phyloP scores from a whole-genome alignment of 30 jellyfish, hydroid and myxozoan species.

The Phacellophora camtschatica region DNA sequence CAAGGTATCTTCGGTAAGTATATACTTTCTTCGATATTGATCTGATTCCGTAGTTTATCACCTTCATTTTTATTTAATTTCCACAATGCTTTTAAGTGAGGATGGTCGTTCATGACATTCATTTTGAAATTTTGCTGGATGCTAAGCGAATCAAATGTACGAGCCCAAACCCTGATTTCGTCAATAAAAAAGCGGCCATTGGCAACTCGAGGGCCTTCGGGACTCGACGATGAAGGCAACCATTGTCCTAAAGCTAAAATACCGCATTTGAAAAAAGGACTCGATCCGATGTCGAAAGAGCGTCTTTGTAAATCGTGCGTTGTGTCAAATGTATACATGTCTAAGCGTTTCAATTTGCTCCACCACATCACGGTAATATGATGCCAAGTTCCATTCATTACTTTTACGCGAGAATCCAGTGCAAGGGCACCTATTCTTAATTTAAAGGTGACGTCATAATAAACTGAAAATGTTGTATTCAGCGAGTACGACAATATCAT shows the following conservation, averaged over 20 bases:
- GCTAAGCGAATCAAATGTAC: conserved; percentile 45
- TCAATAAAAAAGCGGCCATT: conserved; percentile 22
- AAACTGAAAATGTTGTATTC: conserved; percentile 22
- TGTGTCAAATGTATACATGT: conserved; percentile 2
- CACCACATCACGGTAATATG: conserved; percentile 43
- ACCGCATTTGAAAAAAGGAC: conserved; percentile 61
- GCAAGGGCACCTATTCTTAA: neutral
- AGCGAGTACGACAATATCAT: conserved; percentile 35
- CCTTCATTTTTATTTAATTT: conserved; percentile 42
- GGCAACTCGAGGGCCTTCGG: conserved; percentile 11
- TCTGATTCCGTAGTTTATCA: conserved; percentile 10
- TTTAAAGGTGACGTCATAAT: conserved; percentile 19
- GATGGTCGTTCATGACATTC: conserved; percentile 34
- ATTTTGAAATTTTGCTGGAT: conserved; percentile 55
- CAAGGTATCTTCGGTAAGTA: conserved; percentile 26
- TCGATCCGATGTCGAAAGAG: neutral
- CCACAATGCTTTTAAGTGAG: conserved; percentile 45
- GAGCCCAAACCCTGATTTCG: conserved; percentile 57
- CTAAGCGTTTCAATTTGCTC: conserved; percentile 9
- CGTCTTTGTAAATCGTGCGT: conserved; percentile 2
- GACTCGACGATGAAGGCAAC: conserved; percentile 39
- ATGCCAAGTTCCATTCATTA: conserved; percentile 34
- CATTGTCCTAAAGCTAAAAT: conserved; percentile 44
- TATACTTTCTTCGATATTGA: conserved; percentile 11
- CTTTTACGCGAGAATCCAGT: conserved; percentile 24